phyloP scores from a whole-genome alignment of 2,797 vertebrate genomes.

The Ibycter americanus region DNA sequence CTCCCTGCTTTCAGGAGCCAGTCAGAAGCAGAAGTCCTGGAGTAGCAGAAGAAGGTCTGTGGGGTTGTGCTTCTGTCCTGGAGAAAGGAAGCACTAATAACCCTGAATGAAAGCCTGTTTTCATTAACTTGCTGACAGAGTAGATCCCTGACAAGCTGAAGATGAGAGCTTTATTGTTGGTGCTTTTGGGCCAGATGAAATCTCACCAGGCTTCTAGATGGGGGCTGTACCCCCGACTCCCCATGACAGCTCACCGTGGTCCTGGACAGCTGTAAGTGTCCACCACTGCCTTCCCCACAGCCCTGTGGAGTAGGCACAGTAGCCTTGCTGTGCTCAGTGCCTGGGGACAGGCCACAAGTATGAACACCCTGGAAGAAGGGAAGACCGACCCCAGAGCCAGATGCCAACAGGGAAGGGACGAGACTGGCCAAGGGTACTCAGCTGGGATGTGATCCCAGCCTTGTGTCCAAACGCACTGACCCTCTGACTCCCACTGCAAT shows the following conservation, averaged over 20 bases:
- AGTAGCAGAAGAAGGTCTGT: not conserved
- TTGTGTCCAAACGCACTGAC: not conserved
- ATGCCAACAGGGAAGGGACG: not conserved
- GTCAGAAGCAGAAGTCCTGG: not conserved
- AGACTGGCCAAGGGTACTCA: not conserved
- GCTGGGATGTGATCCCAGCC: not conserved
- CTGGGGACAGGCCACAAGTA: not conserved
- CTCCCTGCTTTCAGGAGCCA: not conserved
- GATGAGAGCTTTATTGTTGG: accelerated
- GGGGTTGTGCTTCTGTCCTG: not conserved
- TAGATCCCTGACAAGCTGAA: not conserved
- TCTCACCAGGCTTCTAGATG: not conserved
- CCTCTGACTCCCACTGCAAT: not conserved
- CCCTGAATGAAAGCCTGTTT: not conserved
- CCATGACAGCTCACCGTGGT: accelerated
- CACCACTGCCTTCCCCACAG: accelerated
- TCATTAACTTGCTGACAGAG: not conserved
- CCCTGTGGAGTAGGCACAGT: accelerated
- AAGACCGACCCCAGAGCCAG: not conserved
- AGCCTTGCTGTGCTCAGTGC: not conserved
- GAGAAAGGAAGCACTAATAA: not conserved
- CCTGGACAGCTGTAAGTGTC: not conserved
- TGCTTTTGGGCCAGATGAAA: not conserved
- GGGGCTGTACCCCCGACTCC: accelerated
- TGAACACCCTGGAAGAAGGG: not conserved